Evolutionary conservation across 2,888 invertebrate species (phyloP).

Genomic region (Empis livida): DNA sequence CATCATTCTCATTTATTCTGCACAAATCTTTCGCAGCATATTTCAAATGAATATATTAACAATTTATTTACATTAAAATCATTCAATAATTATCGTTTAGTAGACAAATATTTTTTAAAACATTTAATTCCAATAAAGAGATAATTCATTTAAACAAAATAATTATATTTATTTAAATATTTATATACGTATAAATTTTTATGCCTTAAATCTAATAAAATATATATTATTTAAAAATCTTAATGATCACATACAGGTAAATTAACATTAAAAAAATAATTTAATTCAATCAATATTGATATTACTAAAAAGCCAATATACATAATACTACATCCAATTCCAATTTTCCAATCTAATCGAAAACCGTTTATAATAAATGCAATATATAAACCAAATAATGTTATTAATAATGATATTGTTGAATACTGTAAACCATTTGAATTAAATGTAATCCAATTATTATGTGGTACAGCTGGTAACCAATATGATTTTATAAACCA

Average conservation of each 20-base stretch:
- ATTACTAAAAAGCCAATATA: constrained; percentile 54
- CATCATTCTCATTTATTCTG: too few species aligned
- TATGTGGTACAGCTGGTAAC: constrained; percentile 43
- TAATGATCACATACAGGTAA: constrained; percentile 52
- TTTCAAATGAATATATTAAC: too few species aligned
- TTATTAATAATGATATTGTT: constrained; percentile 58
- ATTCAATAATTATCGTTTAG: too few species aligned
- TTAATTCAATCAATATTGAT: constrained; percentile 62
- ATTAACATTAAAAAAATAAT: constrained; percentile 62
- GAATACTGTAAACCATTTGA: constrained; percentile 66
- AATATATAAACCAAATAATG: constrained; percentile 54
- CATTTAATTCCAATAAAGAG: too few species aligned
- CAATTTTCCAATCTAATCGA: constrained; percentile 56
- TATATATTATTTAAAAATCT: background rate
- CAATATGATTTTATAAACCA: constrained; percentile 60
- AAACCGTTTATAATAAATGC: constrained; percentile 55
- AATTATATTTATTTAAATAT: too few species aligned
- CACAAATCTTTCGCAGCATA: too few species aligned
- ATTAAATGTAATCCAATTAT: constrained; percentile 52
- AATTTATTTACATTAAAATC: too few species aligned
- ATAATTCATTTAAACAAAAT: too few species aligned
- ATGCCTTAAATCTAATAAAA: background rate
- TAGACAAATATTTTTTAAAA: too few species aligned
- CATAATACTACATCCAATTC: constrained; percentile 49
- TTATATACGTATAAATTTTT: too few species aligned